Percentiles rank a stretch among this genome's conserved stretches.
Conservation (phyloP, 2,888 invertebrate genomes). For the Agrochola litura region DNA sequence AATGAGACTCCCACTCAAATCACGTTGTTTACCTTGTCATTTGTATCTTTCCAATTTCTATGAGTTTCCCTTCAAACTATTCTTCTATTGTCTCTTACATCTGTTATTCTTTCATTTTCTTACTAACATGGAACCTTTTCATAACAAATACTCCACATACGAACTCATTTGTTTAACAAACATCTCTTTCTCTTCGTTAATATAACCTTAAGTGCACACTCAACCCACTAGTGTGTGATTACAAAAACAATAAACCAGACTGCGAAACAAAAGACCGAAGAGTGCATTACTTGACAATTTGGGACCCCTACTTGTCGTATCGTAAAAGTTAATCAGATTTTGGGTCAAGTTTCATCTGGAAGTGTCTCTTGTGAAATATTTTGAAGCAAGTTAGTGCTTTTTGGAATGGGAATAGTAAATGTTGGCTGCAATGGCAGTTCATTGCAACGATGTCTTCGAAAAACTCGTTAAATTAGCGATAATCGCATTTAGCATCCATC, state of each 20-base stretch:
- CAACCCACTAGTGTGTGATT: constrained; percentile 3
- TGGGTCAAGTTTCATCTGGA: constrained; percentile 25
- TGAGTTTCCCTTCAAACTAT: neutral
- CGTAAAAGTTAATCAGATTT: constrained; percentile 43
- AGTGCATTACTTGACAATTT: constrained; percentile 34
- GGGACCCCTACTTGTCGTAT: constrained; percentile 1
- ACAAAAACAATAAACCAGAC: constrained; percentile 31
- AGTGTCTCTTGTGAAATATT: constrained; percentile 30
- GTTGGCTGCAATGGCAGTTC: neutral
- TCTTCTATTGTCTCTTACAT: neutral
- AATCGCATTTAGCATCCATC: neutral
- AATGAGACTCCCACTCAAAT: neutral
- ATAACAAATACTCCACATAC: constrained; percentile 16
- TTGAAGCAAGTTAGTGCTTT: constrained; percentile 6
- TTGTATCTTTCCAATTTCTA: neutral
- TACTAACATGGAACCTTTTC: neutral
- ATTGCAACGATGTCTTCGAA: neutral
- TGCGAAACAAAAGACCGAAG: constrained; percentile 13
- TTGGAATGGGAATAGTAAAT: neutral
- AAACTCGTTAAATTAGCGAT: neutral
- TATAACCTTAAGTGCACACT: constrained; percentile 3
- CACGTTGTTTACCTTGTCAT: neutral
- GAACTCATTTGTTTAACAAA: constrained; percentile 6
- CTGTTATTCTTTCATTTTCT: constrained; percentile 33
- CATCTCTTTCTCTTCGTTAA: neutral